These are phyloP conservation scores for Gymnothorax javanicus DNA, from an alignment of 2,797 vertebrate genomes.

Conservation along the genomic window DNA sequence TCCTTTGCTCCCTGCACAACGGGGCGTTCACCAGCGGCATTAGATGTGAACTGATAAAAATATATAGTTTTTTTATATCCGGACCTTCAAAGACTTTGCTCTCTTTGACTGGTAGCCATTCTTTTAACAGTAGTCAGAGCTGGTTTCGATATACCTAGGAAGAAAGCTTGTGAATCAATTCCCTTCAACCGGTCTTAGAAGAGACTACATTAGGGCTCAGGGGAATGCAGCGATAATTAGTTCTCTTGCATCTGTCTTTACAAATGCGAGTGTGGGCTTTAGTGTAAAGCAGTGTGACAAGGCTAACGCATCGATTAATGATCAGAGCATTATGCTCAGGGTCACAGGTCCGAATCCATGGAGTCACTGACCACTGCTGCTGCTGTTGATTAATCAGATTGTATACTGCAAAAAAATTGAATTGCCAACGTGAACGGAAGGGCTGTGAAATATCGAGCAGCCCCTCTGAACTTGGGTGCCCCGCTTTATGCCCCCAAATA, in stretches of 20 bases:
- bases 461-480: background rate
- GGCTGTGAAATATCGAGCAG: background rate
- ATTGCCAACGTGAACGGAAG: too few relatives aligned
- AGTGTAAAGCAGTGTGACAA: background rate
- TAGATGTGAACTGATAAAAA: background rate
- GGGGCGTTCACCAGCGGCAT: background rate
- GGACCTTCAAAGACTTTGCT: background rate
- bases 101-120: background rate
- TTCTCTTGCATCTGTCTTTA: background rate
- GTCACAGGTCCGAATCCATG: conserved; percentile 16
- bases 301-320: background rate
- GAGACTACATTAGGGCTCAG: background rate
- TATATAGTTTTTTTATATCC: background rate
- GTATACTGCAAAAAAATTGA: background rate
- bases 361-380: background rate
- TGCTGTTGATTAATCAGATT: background rate
- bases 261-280: background rate
- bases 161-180: background rate
- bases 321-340: background rate
- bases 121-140: background rate
- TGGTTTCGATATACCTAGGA: background rate
- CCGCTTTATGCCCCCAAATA: background rate
- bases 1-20: background rate
- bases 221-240: background rate
- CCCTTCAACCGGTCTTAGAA: background rate